These are phyloP conservation scores for rabbit (Oryctolagus cuniculus) DNA, from an alignment of 2,113 vertebrate species.

Conservation along the genomic window mOryCun1.1 NC_091453.1:34430001-34430500, in stretches of 20 bases:
- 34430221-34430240: neutral
- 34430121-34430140: conserved; percentile 49
- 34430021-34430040: conserved; percentile 62
- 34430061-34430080: too few species aligned
- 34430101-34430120: conserved; percentile 28
- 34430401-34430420: neutral
- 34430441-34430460: neutral
- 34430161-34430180: neutral
- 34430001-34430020: neutral
- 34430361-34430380: neutral
- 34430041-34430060: conserved; percentile 76
- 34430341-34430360: neutral
- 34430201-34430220: neutral
- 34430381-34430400: neutral
- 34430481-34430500: neutral
- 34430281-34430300: neutral
- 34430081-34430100: conserved; percentile 39
- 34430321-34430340: neutral
- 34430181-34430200: neutral
- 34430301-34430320: neutral
- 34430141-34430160: neutral
- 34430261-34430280: neutral
- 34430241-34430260: neutral
- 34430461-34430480: neutral
- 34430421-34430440: neutral